These are phyloP conservation scores for Sinotaia quadrata DNA, from an alignment of 2,888 invertebrate species.

Conservation along the genomic window DNA sequence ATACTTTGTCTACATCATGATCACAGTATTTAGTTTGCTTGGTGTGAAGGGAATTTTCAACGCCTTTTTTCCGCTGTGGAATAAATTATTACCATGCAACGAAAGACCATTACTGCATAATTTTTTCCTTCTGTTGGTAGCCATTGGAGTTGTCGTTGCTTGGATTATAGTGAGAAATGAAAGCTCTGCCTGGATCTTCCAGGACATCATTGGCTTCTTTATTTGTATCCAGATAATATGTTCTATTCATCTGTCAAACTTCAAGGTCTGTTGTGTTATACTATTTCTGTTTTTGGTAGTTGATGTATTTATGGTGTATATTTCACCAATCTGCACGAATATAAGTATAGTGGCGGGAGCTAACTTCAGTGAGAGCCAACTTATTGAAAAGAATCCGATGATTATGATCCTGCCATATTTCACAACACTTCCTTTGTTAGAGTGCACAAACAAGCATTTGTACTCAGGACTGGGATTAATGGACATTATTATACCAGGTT, in stretches of 20 bases:
- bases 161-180: conserved; percentile 56
- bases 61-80: conserved; percentile 66
- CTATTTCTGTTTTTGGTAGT: conserved; percentile 75
- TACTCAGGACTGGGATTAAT: conserved; percentile 76
- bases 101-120: conserved; percentile 49
- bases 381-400: conserved; percentile 75
- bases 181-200: conserved; percentile 49
- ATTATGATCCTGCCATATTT: conserved; percentile 75
- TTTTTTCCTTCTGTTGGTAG: conserved; percentile 52
- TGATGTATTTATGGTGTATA: conserved; percentile 78
- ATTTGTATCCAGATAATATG: conserved; percentile 75
- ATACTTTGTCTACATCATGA: conserved; percentile 74
- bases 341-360: no score
- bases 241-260: conserved; percentile 73
- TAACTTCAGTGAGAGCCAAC: no score
- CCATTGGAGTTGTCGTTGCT: conserved; percentile 47
- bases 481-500: conserved; percentile 76
- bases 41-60: conserved; percentile 71
- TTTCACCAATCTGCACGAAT: conserved; percentile 75
- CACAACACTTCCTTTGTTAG: conserved; percentile 54
- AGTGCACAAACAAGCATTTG: conserved; percentile 55
- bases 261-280: conserved; percentile 70
- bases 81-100: conserved; percentile 40
- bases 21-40: conserved; percentile 73
- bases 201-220: conserved; percentile 72